Evolutionary conservation across 1,140 invertebrate species (phyloP).

Genomic region (Drosophila insularis): DNA sequence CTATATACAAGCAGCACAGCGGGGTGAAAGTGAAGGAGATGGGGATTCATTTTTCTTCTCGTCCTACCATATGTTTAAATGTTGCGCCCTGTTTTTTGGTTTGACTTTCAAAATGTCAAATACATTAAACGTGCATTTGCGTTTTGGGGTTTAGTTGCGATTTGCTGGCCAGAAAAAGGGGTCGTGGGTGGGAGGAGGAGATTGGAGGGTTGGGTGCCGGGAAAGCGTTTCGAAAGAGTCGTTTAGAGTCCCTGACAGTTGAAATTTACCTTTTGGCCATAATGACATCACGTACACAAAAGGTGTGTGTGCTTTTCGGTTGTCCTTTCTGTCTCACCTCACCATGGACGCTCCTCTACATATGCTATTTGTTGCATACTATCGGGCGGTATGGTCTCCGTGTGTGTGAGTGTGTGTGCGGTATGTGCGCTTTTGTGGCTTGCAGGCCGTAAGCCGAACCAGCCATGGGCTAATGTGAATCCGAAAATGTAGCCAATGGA

Average conservation of each 20-base stretch:
- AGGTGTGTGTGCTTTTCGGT: constrained; percentile 63
- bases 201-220: background rate
- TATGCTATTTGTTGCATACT: constrained; percentile 73
- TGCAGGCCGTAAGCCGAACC: constrained; percentile 48
- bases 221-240: constrained; percentile 57
- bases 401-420: constrained; percentile 16
- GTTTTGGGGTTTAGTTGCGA: constrained; percentile 62
- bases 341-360: constrained; percentile 7
- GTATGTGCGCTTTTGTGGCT: constrained; percentile 56
- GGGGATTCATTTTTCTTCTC: constrained; percentile 9
- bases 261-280: constrained; percentile 79
- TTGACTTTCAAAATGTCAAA: constrained; percentile 79
- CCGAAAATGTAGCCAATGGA: constrained; percentile 75
- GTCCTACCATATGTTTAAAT: constrained; percentile 63
- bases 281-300: constrained; percentile 79
- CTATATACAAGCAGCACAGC: background rate
- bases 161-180: constrained; percentile 68
- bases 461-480: constrained; percentile 68
- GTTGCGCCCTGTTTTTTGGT: constrained; percentile 66
- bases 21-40: background rate
- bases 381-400: constrained; percentile 22
- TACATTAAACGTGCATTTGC: constrained; percentile 79
- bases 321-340: constrained; percentile 1
- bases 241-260: constrained; percentile 75
- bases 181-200: background rate